phyloP scores from a whole-genome alignment of 2,113 vertebrate genomes.

The Ailuropoda melanoleuca region DNA sequence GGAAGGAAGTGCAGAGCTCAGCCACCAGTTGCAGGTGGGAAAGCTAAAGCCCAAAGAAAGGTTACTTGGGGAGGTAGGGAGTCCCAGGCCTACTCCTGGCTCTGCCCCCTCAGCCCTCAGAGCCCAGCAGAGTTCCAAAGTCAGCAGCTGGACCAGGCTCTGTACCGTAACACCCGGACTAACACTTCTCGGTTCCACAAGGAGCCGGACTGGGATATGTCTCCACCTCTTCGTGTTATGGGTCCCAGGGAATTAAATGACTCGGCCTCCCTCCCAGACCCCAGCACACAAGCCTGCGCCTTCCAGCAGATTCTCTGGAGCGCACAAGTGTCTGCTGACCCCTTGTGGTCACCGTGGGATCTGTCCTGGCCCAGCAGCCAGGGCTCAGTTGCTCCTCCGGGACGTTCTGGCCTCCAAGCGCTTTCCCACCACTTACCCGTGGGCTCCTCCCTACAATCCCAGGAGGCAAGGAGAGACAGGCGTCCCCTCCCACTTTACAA shows the following conservation, averaged over 20 bases:
- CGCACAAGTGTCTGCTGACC: not conserved
- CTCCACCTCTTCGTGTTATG: not conserved
- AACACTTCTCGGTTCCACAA: not conserved
- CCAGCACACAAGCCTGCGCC: not conserved
- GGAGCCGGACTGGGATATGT: not conserved
- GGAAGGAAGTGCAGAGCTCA: not conserved
- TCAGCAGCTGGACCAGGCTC: not conserved
- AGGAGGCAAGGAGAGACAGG: not conserved
- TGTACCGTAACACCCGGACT: not conserved
- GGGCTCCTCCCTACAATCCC: not conserved
- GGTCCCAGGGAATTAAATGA: not conserved
- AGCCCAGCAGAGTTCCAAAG: not conserved
- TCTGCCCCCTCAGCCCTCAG: not conserved
- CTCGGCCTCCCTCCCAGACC: not conserved
- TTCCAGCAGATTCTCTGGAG: not conserved
- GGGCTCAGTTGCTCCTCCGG: not conserved
- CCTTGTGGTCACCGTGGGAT: slow-evolving; percentile 24
- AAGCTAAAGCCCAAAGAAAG: not conserved
- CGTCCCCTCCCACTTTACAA: not conserved
- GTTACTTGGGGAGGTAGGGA: not conserved
- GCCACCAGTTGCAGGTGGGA: not conserved
- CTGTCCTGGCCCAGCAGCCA: not conserved
- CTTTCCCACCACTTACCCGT: not conserved
- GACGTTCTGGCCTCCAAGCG: not conserved
- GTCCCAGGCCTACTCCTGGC: not conserved